Percentiles rank a stretch among this genome's conserved stretches.
Conservation (phyloP, 2,797 vertebrate species). For the Mycteria americana region DNA sequence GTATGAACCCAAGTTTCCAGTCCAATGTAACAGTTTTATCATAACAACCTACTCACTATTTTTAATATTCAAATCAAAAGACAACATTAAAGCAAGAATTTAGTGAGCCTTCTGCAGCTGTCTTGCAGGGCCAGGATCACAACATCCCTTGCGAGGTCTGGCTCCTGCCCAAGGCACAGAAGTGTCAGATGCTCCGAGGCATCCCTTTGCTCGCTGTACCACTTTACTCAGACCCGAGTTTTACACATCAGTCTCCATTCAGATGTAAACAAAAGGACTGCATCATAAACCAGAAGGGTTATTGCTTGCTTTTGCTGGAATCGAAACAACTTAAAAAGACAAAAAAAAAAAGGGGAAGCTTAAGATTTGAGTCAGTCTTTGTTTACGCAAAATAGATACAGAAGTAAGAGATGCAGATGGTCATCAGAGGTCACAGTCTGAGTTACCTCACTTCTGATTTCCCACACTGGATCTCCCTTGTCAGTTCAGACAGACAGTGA, state of each 20-base stretch:
- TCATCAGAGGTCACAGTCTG: background rate
- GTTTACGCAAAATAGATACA: background rate
- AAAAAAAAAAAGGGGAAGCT: background rate
- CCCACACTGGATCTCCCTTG: background rate
- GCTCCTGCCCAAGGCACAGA: background rate
- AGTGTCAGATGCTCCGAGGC: background rate
- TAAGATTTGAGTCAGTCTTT: background rate
- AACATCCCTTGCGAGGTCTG: background rate
- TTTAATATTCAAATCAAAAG: slow-evolving; percentile 9
- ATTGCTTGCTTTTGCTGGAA: background rate
- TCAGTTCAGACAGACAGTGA: background rate
- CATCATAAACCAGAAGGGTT: background rate
- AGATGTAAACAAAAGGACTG: background rate
- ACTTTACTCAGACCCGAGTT: background rate
- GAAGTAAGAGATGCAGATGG: background rate
- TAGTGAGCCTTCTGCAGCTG: background rate
- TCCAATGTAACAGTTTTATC: background rate
- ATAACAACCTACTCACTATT: background rate
- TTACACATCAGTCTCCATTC: background rate
- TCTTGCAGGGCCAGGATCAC: background rate
- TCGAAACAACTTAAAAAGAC: background rate
- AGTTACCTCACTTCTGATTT: background rate
- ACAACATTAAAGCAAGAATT: slow-evolving; percentile 16
- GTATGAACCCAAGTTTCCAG: background rate
- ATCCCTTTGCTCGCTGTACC: background rate